A percentile compares a stretch with the other conserved stretches of the same genome.
Evolutionary conservation across 2,113 vertebrate species (phyloP).

Genomic region (Taurulus bubalis): DNA sequence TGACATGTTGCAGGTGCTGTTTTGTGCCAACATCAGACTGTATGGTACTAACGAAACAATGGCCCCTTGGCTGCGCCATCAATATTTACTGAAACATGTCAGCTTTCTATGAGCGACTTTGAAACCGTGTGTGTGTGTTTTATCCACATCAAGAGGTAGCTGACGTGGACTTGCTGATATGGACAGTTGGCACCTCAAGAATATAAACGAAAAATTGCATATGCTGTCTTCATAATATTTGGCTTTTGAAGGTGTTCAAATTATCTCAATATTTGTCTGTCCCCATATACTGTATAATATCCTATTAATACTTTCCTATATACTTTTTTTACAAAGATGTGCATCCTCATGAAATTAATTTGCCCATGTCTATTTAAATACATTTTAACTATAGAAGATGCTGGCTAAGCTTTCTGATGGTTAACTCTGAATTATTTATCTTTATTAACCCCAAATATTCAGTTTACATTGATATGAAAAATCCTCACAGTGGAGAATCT

Average conservation of each 20-base stretch:
- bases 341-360: not conserved
- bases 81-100: slow-evolving; percentile 19
- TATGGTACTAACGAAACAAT: slow-evolving; percentile 7
- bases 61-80: slow-evolving; percentile 14
- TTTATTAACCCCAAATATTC: not conserved
- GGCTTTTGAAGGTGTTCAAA: not conserved
- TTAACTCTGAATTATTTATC: not conserved
- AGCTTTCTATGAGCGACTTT: slow-evolving; percentile 16
- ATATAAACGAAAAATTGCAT: not conserved
- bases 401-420: not conserved
- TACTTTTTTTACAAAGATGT: not conserved
- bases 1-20: not conserved
- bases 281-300: not conserved
- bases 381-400: not conserved
- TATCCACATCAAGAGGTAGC: slow-evolving; percentile 14
- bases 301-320: not conserved
- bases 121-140: not conserved
- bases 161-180: not conserved
- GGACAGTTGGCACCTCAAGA: not conserved
- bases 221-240: not conserved
- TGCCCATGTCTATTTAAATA: not conserved
- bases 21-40: slow-evolving; percentile 23
- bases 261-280: not conserved
- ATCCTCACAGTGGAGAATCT: not conserved
- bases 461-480: not conserved